These are phyloP conservation scores for Sebastes goodei DNA, from an alignment of 2,797 vertebrate species.

Conservation along the genomic window DNA sequence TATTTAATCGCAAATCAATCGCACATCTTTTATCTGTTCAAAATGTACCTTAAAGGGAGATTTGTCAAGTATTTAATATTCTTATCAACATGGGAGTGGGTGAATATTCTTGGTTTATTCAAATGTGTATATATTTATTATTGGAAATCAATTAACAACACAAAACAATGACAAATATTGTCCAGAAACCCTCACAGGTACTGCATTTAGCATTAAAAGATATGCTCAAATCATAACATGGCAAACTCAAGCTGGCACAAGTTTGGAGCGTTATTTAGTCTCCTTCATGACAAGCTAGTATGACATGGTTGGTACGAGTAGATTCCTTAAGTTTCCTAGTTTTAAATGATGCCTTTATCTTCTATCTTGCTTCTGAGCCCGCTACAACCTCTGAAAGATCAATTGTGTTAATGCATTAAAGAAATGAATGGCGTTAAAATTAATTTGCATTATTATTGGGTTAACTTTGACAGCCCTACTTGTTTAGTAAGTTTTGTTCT, in stretches of 20 bases:
- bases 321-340: too few species aligned
- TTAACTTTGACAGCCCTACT: neutral
- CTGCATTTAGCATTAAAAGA: neutral
- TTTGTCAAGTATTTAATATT: too few species aligned
- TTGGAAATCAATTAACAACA: too few species aligned
- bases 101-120: fast-evolving
- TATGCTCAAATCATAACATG: neutral
- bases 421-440: neutral
- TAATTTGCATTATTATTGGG: neutral
- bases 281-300: neutral
- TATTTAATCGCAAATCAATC: neutral
- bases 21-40: neutral
- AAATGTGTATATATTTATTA: too few species aligned
- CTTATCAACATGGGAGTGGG: too few species aligned
- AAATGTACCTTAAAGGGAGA: neutral
- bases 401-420: neutral
- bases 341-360: neutral
- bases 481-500: neutral
- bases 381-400: too few species aligned
- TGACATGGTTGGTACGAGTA: too few species aligned
- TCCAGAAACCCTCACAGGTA: neutral
- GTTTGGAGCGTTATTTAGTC: neutral
- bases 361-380: neutral
- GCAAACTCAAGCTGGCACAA: too few species aligned
- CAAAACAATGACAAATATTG: neutral